Evolutionary conservation across 2,797 vertebrate species (phyloP), one percentile per base, ranked within the genome.

Genomic region (Coilia nasus): DNA sequence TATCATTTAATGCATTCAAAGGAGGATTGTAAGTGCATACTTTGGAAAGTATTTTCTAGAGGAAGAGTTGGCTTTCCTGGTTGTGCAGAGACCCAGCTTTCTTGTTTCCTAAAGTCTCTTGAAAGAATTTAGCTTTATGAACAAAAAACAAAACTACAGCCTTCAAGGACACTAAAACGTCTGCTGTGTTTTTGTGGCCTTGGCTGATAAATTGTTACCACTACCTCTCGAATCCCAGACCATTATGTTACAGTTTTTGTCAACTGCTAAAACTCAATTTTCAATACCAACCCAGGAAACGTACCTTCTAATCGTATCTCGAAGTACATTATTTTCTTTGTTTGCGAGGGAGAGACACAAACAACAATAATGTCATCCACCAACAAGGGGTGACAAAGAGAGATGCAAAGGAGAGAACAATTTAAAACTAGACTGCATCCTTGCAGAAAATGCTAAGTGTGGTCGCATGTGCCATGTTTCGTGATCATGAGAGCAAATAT

Each of bases 201-300:
- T 78, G 31, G 41, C 7, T 78, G 35, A 78, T 78, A n/a, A 44
- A 78, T 44, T 78, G 71, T 78, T 78, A 78, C 31, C 19, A 78
- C 41, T 44, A 78, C 31, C 71, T 31, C 6, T 78, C 31, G 21
- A 44, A 78, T 78, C 10, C 17, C 35, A 44, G 71, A 78, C 35
- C 71, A 44, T 4, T 41, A 10, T 78, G 35, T 10, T 41, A 9
- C n/a, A n/a, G n/a, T n/a, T n/a, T n/a, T n/a, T n/a, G n/a, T n/a
- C n/a, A n/a, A n/a, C n/a, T n/a, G n/a, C n/a, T n/a, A n/a, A n/a
- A n/a, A n/a, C n/a, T n/a, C n/a, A n/a, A n/a, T n/a, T n/a, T n/a
- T n/a, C n/a, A n/a, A n/a, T n/a, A n/a, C n/a, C n/a, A n/a, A n/a
- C n/a, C n/a, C n/a, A n/a, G n/a, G n/a, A n/a, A n/a, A n/a, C n/a